phyloP scores from a whole-genome alignment of 2,888 invertebrate species.

The Chydorus sphaericus region DNA sequence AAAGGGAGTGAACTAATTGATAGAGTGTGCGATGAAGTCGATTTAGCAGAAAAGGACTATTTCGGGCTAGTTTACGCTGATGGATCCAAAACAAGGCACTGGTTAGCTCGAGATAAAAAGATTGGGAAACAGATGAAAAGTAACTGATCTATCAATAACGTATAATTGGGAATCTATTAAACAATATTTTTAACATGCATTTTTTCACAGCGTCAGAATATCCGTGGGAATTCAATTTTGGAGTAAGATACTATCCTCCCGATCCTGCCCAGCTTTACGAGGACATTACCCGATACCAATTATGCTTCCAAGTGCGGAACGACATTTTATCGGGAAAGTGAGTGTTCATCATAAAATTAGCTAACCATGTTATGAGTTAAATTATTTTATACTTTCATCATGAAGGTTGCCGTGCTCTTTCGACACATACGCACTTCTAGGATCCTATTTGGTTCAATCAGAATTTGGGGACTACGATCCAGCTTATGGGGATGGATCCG shows the following conservation, averaged over 20 bases:
- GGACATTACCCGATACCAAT: constrained; percentile 84
- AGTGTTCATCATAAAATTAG: constrained; percentile 20
- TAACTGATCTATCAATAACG: constrained; percentile 31
- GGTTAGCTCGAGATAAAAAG: constrained; percentile 83
- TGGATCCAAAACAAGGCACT: constrained; percentile 64
- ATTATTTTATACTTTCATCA: constrained; percentile 24
- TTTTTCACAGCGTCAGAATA: constrained; percentile 42
- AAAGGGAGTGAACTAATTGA: constrained; percentile 76
- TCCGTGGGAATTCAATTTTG: constrained; percentile 85
- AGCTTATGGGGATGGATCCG: constrained; percentile 43
- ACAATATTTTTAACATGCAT: constrained; percentile 6
- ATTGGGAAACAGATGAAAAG: constrained; percentile 81
- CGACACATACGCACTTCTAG: constrained; percentile 88
- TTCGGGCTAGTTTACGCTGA: constrained; percentile 82
- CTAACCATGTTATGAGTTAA: not conserved
- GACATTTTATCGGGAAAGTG: constrained; percentile 42
- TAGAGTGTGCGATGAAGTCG: constrained; percentile 77
- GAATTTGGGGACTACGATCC: constrained; percentile 90
- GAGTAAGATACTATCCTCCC: constrained; percentile 98
- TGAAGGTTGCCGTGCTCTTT: constrained; percentile 89
- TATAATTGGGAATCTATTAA: not conserved
- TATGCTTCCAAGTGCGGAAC: constrained; percentile 83
- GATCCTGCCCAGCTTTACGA: constrained; percentile 91
- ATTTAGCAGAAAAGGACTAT: constrained; percentile 88
- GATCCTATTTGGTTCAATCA: constrained; percentile 82